Evolutionary conservation across 2,888 invertebrate genomes (phyloP), one percentile per base, ranked within the genome.

Genomic region (Villa cingulata): DNA sequence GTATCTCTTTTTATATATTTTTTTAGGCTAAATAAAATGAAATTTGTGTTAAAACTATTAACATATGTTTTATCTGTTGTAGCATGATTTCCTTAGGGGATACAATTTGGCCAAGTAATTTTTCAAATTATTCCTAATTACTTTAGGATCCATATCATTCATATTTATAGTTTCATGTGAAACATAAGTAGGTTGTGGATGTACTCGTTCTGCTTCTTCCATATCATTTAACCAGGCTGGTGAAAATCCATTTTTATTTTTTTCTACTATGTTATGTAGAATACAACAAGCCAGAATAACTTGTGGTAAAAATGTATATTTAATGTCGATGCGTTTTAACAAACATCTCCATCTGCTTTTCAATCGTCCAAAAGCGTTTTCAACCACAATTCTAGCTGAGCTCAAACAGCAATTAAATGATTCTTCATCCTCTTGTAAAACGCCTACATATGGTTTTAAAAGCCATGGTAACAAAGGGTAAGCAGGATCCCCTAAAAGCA

Each of bases 131-230:
- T n/a, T n/a, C n/a, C n/a, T n/a, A n/a, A n/a, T n/a, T n/a, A n/a
- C n/a, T n/a, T n/a, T n/a, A n/a, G n/a, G n/a, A n/a, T n/a, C n/a
- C n/a, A n/a, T n/a, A n/a, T n/a, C n/a, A n/a, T n/a, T n/a, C 36
- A 36, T 9, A 9, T 3, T 41, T 16, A n/a, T 20, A 15, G 19
- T 46, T 65, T 73, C n/a, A n/a, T n/a, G n/a, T n/a, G n/a, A n/a
- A n/a, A n/a, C n/a, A n/a, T n/a, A n/a, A 27, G 27, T 4, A 27
- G 27, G 27, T 27, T 27, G 27, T 27, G 27, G 27, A 9, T 9
- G 9, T 27, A 27, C 9, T 27, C 27, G 4, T 27, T 27, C 27
- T 18, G 41, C 37, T 34, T 48, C 37, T 45, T n/a, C 27, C 23
- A 9, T 15, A 5, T 38, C 45, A 41, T 20, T 46, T 36, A 6